Base-by-base conservation (phyloP, 1,140 invertebrate genomes). In the Drosophila sp. region DNA sequence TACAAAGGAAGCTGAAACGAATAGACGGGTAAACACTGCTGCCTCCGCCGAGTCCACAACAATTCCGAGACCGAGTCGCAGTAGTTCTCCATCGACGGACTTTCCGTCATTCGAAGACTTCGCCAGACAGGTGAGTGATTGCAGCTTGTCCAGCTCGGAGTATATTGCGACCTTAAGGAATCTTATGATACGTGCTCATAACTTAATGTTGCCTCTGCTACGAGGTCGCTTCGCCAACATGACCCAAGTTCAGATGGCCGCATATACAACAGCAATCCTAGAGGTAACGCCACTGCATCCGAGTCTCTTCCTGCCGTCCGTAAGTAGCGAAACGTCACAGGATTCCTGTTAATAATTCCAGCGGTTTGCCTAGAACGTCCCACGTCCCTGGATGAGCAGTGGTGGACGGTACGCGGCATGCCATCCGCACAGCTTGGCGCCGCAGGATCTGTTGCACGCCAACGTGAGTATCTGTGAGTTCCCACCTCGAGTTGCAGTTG, bases 271-370 rank as follows among this genome's bases (percentile, higher is more conserved):
- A 2, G 71, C 63, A 4, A 81, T 86, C 6, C 14, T 86, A 0
- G 61, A 75, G 2, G 51, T 69, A 0, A 64, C 53, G 5, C 70
- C 81, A 0, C 14, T 86, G 34, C 81, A 86, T 27, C 81, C 81
- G 0, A 81, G 81, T 32, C 65, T 86, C 8, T 86, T 86, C 4
- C 7, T 86, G 58, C 78, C 82, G 0, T 1, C 57, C 32, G 81
- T 86, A 69, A 48, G 81, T 66, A 6, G 0, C 5, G 16, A 0
- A 7, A 29, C 27, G 7, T 29, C 7, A 7, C 3, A 29, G 27
- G 27, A 29, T 29, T 1, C 51, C 2, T 0, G 6, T 14, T 14
- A 9, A 25, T 16, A 48, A 4, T 27, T 7, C 2, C 4, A 25
- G 13, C 40, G 3, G 1, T 14, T 0, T 4, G 5, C 16, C n/a